phyloP scores from a whole-genome alignment of 2,113 vertebrate species.

The Pipra filicauda region DNA sequence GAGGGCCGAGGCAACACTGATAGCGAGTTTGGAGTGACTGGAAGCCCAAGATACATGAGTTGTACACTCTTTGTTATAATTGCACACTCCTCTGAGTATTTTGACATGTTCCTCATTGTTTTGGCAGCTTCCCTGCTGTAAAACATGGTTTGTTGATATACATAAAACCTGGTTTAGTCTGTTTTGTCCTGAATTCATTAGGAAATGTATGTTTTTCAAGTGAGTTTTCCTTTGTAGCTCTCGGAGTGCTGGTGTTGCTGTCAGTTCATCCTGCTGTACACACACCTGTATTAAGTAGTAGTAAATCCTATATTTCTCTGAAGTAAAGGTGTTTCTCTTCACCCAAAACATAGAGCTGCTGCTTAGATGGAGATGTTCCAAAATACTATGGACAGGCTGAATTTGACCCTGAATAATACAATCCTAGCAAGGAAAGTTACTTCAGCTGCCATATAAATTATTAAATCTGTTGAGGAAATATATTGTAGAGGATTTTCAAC shows the following conservation, averaged over 20 bases:
- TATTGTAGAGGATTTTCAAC: neutral
- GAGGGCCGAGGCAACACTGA: neutral
- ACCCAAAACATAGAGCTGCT: neutral
- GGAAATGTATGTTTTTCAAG: neutral
- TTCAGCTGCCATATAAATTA: neutral
- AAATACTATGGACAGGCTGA: neutral
- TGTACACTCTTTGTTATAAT: neutral
- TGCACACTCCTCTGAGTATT: neutral
- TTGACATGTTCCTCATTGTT: constrained; percentile 23
- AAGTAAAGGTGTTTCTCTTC: neutral
- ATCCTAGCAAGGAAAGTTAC: neutral
- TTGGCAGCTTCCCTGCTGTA: constrained; percentile 34
- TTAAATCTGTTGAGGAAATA: neutral
- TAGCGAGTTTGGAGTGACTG: neutral
- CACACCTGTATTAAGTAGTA: too few relatives aligned
- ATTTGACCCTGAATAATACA: neutral
- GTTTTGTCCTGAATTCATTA: constrained; percentile 36
- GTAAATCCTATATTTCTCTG: neutral
- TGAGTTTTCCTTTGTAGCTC: neutral
- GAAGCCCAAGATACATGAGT: neutral
- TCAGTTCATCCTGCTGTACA: neutral
- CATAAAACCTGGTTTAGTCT: constrained; percentile 13
- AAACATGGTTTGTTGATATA: constrained; percentile 24
- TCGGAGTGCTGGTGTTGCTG: neutral
- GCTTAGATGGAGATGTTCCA: neutral